Base-by-base conservation (phyloP, 1,140 invertebrate species). In the Cotesia chilonis region DNA sequence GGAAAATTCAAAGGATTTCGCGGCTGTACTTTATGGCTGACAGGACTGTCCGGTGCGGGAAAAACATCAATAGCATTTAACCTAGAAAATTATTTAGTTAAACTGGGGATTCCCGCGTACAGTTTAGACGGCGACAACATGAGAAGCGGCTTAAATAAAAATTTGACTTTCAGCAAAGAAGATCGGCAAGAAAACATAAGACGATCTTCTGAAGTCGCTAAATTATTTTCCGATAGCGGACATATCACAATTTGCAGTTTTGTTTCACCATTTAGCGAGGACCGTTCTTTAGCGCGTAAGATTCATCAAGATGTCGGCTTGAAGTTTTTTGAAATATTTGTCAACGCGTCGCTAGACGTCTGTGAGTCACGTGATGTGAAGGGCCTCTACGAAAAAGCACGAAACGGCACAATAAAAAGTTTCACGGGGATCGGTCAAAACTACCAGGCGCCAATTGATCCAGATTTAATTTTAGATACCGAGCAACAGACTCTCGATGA, bases 1-100 rank as follows among this genome's bases (percentile, higher is more conserved):
- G 98, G 98, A 1, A 90, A 94, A 78, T 86, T 93, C 12, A 88
- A 94, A 12, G 95, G 95, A 10, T 99, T 99, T 84, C 90, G 97
- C 63, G 98, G 98, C 41, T 99, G 98, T 83, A 99, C 98, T 0
- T 93, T 99, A 4, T 99, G 98, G 98, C 93, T 99, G 79, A 99
- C 98, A 2, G 98, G 98, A 76, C 87, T 98, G 4, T 98, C 96
- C 60, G 97, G 98, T 0, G 96, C 98, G 70, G 98, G 98, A 3
- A 99, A 99, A 88, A 99, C 98, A 1, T 98, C 98, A 3, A 95
- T 99, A 66, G 95, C 97, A 7, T 99, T 99, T 84, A 95, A 96
- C 73, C 89, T 99, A 4, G 98, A 99, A 86, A 95, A 95, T 3
- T 95, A 95, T 80, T 87, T 98, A 66, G 94, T 95, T 37, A 91